These are phyloP conservation scores for Pharmacophagus antenor DNA, from an alignment of 2,888 invertebrate genomes.

Conservation along the genomic window DNA sequence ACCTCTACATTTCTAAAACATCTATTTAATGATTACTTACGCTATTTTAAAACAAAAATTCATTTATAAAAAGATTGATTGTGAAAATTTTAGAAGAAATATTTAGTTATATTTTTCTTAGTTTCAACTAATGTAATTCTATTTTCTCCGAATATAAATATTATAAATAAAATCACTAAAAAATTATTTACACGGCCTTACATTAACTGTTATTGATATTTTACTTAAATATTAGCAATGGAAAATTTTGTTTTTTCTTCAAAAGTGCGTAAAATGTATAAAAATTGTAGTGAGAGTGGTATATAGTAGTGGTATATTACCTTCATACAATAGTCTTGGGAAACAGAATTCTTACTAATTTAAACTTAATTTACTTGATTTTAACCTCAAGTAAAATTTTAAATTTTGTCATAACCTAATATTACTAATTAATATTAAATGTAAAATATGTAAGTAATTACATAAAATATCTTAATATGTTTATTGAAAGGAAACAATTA, in stretches of 20 bases:
- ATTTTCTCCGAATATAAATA: slow-evolving; percentile 14
- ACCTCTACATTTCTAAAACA: neutral
- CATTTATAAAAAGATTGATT: neutral
- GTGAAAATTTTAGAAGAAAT: neutral
- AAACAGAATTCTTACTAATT: too few species aligned
- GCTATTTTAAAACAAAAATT: neutral
- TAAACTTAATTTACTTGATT: too few species aligned
- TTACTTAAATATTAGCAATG: neutral
- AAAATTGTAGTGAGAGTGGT: too few species aligned
- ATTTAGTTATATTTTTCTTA: neutral
- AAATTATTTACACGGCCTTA: slow-evolving; percentile 24
- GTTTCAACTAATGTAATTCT: neutral
- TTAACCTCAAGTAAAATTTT: neutral
- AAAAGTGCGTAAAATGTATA: neutral
- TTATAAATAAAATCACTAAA: slow-evolving; percentile 28
- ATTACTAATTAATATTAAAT: neutral
- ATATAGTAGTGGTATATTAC: too few species aligned
- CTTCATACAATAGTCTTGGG: too few species aligned
- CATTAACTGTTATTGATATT: neutral
- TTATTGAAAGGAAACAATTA: neutral
- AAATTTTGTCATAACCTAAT: neutral
- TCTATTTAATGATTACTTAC: neutral
- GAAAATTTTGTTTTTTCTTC: neutral
- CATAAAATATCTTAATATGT: neutral
- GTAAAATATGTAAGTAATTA: neutral